phyloP scores from a whole-genome alignment of 2,888 invertebrate genomes.

The Aricia artaxerxes region DNA sequence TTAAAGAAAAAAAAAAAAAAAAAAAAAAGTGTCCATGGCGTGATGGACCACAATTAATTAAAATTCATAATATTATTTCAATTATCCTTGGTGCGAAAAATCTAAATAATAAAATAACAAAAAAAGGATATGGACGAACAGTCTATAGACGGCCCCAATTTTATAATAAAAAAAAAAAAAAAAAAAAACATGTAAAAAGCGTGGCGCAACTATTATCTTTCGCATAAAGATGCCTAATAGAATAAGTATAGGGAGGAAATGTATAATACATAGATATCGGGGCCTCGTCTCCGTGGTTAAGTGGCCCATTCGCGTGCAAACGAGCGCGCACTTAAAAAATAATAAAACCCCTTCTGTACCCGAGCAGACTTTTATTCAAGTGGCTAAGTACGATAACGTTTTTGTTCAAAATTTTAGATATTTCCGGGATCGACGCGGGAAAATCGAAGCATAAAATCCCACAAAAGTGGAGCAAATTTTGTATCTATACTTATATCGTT shows the following conservation, averaged over 20 bases:
- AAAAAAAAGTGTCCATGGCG: too few relatives aligned
- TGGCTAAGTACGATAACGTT: constrained; percentile 31
- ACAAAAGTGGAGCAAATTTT: not conserved
- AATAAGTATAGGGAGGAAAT: constrained; percentile 62
- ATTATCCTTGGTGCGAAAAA: too few relatives aligned
- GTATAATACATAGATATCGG: constrained; percentile 46
- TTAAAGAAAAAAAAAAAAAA: too few relatives aligned
- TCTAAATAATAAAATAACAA: too few relatives aligned
- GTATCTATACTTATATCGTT: not conserved
- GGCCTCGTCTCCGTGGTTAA: constrained; percentile 76
- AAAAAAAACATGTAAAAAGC: too few relatives aligned
- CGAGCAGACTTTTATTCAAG: constrained; percentile 40
- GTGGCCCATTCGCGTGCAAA: constrained; percentile 81
- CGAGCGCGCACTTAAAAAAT: constrained; percentile 79
- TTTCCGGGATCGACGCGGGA: constrained; percentile 34
- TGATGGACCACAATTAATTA: too few relatives aligned
- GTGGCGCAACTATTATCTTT: constrained; percentile 72
- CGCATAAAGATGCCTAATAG: constrained; percentile 70
- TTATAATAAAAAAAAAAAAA: too few relatives aligned
- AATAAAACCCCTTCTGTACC: constrained; percentile 73
- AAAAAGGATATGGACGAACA: too few relatives aligned
- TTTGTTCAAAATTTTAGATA: constrained; percentile 33
- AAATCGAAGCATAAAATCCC: not conserved
- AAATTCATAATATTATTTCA: too few relatives aligned
- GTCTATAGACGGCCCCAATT: too few relatives aligned